Evolutionary conservation across 2,797 vertebrate species (phyloP).

Genomic region (Sebastolobus altivelis): DNA sequence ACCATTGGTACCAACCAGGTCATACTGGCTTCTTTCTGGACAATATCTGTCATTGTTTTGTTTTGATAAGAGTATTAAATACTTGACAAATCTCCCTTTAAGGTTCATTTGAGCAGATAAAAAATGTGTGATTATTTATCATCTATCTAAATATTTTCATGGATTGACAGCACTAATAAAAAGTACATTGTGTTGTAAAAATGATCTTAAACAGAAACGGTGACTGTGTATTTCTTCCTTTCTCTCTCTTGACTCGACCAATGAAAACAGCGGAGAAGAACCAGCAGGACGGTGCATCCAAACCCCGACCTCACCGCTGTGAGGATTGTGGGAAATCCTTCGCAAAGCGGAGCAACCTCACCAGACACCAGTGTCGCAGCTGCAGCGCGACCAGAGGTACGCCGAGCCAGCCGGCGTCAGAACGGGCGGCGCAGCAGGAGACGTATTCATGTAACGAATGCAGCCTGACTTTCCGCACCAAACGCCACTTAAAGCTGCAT

Average conservation of each 20-base stretch:
- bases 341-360: background rate
- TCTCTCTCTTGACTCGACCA: background rate
- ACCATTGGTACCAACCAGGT: too few species aligned
- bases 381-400: background rate
- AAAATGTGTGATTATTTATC: too few species aligned
- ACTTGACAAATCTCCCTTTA: too few species aligned
- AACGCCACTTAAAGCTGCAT: background rate
- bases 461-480: background rate
- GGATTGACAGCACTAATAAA: too few species aligned
- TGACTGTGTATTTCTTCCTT: background rate
- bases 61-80: too few species aligned
- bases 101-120: too few species aligned
- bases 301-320: background rate
- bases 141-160: too few species aligned
- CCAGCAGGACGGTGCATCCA: background rate
- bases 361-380: constrained; percentile 30
- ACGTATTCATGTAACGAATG: background rate
- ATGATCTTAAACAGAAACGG: background rate
- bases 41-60: too few species aligned
- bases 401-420: rapidly evolving
- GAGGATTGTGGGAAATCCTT: constrained; percentile 46
- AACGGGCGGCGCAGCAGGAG: background rate
- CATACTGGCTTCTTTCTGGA: too few species aligned
- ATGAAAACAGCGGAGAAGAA: background rate
- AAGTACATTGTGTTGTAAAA: too few species aligned